Base-by-base conservation (phyloP, 1,140 invertebrate genomes). In the Elymnias hypermnestra region DNA sequence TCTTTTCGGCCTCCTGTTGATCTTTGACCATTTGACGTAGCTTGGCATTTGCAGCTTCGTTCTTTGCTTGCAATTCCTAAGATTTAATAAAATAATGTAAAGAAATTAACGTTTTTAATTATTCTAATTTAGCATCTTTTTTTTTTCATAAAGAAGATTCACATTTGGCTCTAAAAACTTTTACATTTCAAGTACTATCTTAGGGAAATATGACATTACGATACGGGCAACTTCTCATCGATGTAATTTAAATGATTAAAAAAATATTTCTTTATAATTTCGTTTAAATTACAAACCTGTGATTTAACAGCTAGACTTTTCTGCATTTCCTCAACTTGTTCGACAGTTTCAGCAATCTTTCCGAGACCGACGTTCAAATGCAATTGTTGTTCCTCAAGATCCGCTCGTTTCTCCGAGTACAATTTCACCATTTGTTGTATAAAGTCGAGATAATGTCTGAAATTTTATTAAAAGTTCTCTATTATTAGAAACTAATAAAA, bases 291-390 rank as follows among this genome's bases (percentile, higher is more conserved):
- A n/a, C n/a, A n/a, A n/a, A 92, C 90, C 79, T 92, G 91, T 39
- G 94, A 95, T 87, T 99, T 99, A 1, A 99, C 93, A 35, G 97
- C 97, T 28, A 99, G 90, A 55, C 97, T 98, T 83, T 98, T 98
- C 71, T 99, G 98, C 92, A 99, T 96, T 82, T 99, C 98, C 81
- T 99, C 98, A 2, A 99, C 98, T 83, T 99, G 98, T 72, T 99
- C 97, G 1, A 99, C 97, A 17, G 98, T 99, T 87, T 99, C 98
- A 0, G 96, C 95, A 57, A 99, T 99, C 85, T 99, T 99, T 57
- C 95, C 95, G 13, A 99, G 87, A 87, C 98, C 98, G 28, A 99
- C 97, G 79, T 99, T 99, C 44, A 99, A 87, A 89, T 99, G 98
- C 1, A 99, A 89, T 71, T 99, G 98, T 73, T 99, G 98, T 71